Conservation (phyloP, 2,797 vertebrate genomes). For the Chelmon rostratus region DNA sequence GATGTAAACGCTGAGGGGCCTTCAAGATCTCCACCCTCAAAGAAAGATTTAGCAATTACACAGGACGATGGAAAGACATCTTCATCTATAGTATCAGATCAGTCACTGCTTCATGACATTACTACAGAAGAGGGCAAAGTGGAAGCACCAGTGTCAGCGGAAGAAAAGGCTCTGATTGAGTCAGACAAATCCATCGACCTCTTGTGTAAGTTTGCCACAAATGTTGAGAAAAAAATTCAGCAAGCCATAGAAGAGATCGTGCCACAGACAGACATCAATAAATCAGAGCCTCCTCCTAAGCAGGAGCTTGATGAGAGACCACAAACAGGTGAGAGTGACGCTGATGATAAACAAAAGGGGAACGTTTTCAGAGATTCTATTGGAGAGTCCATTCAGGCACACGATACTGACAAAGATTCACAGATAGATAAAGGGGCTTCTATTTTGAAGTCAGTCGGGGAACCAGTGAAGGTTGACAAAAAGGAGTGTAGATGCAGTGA, state of each 20-base stretch:
- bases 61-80: constrained; percentile 4
- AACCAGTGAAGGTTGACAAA: not conserved
- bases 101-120: constrained; percentile 17
- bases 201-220: constrained; percentile 77
- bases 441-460: constrained; percentile 8
- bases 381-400: constrained; percentile 12
- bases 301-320: constrained; percentile 26
- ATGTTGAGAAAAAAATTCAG: constrained; percentile 83
- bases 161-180: constrained; percentile 31
- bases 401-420: constrained; percentile 12
- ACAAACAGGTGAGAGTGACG: constrained; percentile 17
- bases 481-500: not conserved
- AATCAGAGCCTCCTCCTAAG: constrained; percentile 18
- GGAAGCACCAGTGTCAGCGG: constrained; percentile 20
- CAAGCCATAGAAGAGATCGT: constrained; percentile 74
- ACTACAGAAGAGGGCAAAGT: constrained; percentile 35
- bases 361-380: not conserved
- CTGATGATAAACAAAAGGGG: constrained; percentile 25
- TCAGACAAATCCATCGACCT: constrained; percentile 77
- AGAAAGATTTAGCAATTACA: constrained; percentile 15
- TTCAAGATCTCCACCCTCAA: constrained; percentile 38
- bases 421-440: constrained; percentile 14
- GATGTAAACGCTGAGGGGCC: constrained; percentile 30
- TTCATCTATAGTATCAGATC: constrained; percentile 27
- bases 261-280: constrained; percentile 46